Percentiles rank a stretch among this genome's conserved stretches.
Conservation (phyloP, 1,140 invertebrate species). For the Cydia fagiglandana region DNA sequence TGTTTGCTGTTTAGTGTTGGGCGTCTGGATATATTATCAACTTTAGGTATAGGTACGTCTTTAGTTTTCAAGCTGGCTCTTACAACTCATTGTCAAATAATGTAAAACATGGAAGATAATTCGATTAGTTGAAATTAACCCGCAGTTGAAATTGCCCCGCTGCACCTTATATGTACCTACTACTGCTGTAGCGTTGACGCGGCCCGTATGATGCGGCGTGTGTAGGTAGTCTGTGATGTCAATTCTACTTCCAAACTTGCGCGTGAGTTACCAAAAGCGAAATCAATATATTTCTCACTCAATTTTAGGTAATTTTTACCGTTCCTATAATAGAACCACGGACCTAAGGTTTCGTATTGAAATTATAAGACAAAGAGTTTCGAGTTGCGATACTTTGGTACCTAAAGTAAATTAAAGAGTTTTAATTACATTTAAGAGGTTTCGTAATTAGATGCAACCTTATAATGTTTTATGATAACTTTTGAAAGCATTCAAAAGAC, state of each 20-base stretch:
- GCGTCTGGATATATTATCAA: neutral
- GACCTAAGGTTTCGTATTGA: slow-evolving; percentile 3
- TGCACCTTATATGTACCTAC: too few species aligned
- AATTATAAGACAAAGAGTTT: neutral
- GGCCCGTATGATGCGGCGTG: too few species aligned
- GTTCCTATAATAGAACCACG: neutral
- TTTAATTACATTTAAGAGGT: neutral
- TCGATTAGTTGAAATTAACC: too few species aligned
- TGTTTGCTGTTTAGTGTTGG: neutral
- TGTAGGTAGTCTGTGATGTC: too few species aligned
- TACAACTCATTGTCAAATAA: too few species aligned
- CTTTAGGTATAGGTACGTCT: too few species aligned
- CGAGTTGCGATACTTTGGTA: neutral
- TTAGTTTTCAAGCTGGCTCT: too few species aligned
- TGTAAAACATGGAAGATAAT: too few species aligned
- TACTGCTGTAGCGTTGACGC: too few species aligned
- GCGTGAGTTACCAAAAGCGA: neutral
- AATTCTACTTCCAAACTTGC: too few species aligned
- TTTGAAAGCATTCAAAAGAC: neutral
- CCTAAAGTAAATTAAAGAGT: slow-evolving; percentile 1
- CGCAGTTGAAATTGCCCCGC: too few species aligned
- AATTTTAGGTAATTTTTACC: neutral
- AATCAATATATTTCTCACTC: neutral
- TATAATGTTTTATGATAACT: neutral
- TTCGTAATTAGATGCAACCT: slow-evolving; percentile 9